Base-by-base conservation (phyloP, 2,888 invertebrate genomes). In the Lymantria monacha region DNA sequence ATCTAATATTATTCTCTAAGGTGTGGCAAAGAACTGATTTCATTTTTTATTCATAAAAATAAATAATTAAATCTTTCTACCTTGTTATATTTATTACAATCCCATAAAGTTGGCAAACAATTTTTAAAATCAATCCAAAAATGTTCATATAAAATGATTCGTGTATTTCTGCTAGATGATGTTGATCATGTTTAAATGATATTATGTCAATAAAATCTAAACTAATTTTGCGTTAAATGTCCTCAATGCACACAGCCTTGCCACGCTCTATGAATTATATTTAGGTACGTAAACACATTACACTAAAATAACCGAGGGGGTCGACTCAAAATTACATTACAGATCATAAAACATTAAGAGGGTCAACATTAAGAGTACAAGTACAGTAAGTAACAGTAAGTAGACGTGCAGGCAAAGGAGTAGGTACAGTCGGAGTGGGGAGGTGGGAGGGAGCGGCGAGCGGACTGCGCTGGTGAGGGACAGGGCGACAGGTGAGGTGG, bases 171-270 rank as follows among this genome's bases (percentile, higher is more conserved):
- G 76, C 85, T 90, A 89, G 80, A 87, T 90, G 90, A 87, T 85
- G 79, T 85, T 70, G 80, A 82, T 78, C 69, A 85, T 81, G 83
- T 87, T 74, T 72, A 77, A n/a, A n/a, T n/a, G n/a, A 87, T 87
- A 86, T 76, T 81, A 85, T 81, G 85, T 86, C 78, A 77, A 65
- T 55, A 86, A 72, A 65, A 85, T 79, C 91, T 89, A 89, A 85
- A 74, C 89, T 90, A 90, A 81, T 79, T 83, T 86, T 87, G 89
- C 90, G 81, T 90, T 87, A 84, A 88, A 91, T 91, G 92, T 92
- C 92, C 92, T 92, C 91, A 91, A 92, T 93, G 93, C 93, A 93
- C 93, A 94, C 93, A 93, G 94, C 93, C 93, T 94, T 93, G 93
- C 94, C 93, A 93, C 94, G 93, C 93, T 92, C 92, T 92, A 92